phyloP scores from a whole-genome alignment of 2,888 invertebrate genomes.

The Heliconius aoede region DNA sequence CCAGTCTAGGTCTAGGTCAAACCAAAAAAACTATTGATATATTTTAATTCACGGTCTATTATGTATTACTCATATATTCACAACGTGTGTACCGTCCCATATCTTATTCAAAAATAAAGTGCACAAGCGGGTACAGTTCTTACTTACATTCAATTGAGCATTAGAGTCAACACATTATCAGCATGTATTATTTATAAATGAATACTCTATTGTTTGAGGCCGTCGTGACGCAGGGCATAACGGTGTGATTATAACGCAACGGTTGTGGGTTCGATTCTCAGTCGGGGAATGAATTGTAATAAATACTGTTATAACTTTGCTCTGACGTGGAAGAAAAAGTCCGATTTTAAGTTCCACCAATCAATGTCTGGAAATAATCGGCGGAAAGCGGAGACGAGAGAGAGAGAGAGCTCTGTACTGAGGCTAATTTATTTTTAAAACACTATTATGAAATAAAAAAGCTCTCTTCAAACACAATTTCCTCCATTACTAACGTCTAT shows the following conservation, averaged over 20 bases:
- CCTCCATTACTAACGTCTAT: conserved; percentile 18
- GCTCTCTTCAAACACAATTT: conserved; percentile 28
- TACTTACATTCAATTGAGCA: not conserved
- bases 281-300: no score
- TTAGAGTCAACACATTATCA: conserved; percentile 20
- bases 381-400: no score
- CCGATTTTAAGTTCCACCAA: no score
- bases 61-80: not conserved
- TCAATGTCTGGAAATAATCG: no score
- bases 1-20: not conserved
- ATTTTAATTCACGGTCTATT: no score
- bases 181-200: conserved; percentile 25
- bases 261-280: no score
- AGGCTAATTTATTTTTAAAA: not conserved
- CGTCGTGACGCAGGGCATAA: no score
- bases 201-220: not conserved
- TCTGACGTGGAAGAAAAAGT: no score
- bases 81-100: not conserved
- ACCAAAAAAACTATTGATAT: no score
- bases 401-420: no score
- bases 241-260: no score
- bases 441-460: conserved; percentile 1
- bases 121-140: not conserved
- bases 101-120: conserved; percentile 13
- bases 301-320: no score